Conservation (phyloP, 2,797 vertebrate species). For the Steatocranus sp. region DNA sequence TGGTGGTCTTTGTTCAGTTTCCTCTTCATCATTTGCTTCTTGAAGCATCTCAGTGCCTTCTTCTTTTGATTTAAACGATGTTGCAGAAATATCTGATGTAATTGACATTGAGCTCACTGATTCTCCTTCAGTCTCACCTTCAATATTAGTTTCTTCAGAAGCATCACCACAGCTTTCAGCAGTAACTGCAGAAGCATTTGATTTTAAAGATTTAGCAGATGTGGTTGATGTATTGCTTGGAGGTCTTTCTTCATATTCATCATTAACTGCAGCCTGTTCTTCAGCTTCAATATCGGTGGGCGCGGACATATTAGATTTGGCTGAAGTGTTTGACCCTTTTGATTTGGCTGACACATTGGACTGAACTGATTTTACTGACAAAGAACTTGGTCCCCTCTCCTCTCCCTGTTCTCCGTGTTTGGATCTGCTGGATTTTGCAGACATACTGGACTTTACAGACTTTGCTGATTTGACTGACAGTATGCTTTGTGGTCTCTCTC, state of each 20-base stretch:
- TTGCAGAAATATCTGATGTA: constrained; percentile 29
- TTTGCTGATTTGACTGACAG: constrained; percentile 46
- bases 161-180: background rate
- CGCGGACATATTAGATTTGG: constrained; percentile 11
- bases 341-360: constrained; percentile 31
- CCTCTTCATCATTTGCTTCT: background rate
- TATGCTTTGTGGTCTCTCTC: constrained; percentile 42
- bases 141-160: background rate
- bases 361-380: constrained; percentile 39
- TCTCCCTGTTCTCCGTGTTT: background rate
- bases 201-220: constrained; percentile 40
- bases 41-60: background rate
- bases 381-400: constrained; percentile 13
- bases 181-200: constrained; percentile 19
- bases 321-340: constrained; percentile 37
- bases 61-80: constrained; percentile 30
- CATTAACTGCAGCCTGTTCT: background rate
- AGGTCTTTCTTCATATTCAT: constrained; percentile 8
- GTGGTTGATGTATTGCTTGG: constrained; percentile 24
- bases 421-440: constrained; percentile 30
- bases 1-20: constrained; percentile 7
- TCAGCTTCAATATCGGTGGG: background rate
- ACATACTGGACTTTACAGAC: constrained; percentile 43
- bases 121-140: constrained; percentile 18
- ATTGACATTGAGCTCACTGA: constrained; percentile 30